phyloP scores from a whole-genome alignment of 2,888 invertebrate genomes.

The Abrostola triplasia region DNA sequence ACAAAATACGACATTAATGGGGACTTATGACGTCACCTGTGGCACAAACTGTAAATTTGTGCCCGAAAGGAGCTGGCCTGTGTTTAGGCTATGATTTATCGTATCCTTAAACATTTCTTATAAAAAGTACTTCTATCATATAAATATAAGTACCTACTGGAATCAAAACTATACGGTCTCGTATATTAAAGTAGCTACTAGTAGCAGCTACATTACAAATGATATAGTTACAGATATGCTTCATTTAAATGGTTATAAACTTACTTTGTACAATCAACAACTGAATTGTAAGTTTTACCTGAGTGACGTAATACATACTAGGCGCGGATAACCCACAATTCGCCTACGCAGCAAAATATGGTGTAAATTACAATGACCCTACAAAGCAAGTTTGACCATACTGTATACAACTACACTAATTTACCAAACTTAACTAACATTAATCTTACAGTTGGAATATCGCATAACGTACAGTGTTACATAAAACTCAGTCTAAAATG shows the following conservation, averaged over 20 bases:
- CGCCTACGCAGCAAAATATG: too few species aligned
- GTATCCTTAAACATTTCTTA: neutral
- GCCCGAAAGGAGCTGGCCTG: too few species aligned
- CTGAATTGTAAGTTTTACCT: too few species aligned
- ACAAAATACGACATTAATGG: too few species aligned
- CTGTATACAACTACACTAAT: slow-evolving; percentile 1
- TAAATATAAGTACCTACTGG: neutral
- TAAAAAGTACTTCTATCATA: neutral
- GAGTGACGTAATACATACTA: too few species aligned
- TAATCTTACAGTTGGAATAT: slow-evolving; percentile 12
- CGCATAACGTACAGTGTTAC: slow-evolving; percentile 16
- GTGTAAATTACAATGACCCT: neutral
- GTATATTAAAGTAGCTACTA: neutral
- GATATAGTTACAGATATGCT: neutral
- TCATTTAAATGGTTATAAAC: too few species aligned
- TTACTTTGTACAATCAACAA: too few species aligned
- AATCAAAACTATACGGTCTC: neutral
- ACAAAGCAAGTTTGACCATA: neutral
- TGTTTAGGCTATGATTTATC: too few species aligned
- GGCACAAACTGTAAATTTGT: too few species aligned
- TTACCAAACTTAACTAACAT: slow-evolving; percentile 12
- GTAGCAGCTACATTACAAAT: neutral
- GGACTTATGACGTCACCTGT: too few species aligned
- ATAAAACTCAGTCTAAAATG: slow-evolving; percentile 58
- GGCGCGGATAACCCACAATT: too few species aligned